Evolutionary conservation across 2,113 vertebrate genomes (phyloP).

Genomic region (Prolemur simus): DNA sequence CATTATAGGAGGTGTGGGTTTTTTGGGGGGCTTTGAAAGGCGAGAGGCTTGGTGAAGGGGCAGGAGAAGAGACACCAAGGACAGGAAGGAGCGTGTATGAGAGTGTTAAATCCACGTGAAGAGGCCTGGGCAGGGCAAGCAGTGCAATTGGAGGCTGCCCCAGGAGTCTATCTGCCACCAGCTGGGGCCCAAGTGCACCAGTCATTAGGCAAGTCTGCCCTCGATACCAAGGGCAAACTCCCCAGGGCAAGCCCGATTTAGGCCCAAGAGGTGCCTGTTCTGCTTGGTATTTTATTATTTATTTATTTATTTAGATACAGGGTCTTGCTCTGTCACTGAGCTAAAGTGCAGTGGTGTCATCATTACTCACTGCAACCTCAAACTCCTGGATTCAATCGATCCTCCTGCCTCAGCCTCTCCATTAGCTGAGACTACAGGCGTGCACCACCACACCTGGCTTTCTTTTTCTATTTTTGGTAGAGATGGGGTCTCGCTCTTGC

Average conservation of each 20-base stretch:
- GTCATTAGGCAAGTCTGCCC: neutral
- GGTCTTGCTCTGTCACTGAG: too few species aligned
- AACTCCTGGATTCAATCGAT: too few species aligned
- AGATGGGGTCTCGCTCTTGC: too few species aligned
- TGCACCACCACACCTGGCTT: too few species aligned
- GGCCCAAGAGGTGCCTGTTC: neutral
- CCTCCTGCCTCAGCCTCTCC: too few species aligned
- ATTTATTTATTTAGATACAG: too few species aligned
- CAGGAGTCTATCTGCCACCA: neutral
- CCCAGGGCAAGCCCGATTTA: neutral
- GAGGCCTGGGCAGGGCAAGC: neutral
- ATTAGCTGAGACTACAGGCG: too few species aligned
- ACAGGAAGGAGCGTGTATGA: neutral
- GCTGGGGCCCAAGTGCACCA: fast-evolving
- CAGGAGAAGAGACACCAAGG: neutral
- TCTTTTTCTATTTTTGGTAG: too few species aligned
- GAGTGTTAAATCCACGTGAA: neutral
- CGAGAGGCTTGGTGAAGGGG: too few species aligned
- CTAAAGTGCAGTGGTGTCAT: too few species aligned
- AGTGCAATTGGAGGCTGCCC: neutral
- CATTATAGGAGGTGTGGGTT: neutral
- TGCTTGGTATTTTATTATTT: too few species aligned
- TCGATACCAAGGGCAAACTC: neutral
- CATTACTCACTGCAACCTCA: too few species aligned
- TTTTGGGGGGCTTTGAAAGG: neutral